Conservation (phyloP, 2,113 vertebrate genomes). For the Phrynocephalus versicolor region DNA sequence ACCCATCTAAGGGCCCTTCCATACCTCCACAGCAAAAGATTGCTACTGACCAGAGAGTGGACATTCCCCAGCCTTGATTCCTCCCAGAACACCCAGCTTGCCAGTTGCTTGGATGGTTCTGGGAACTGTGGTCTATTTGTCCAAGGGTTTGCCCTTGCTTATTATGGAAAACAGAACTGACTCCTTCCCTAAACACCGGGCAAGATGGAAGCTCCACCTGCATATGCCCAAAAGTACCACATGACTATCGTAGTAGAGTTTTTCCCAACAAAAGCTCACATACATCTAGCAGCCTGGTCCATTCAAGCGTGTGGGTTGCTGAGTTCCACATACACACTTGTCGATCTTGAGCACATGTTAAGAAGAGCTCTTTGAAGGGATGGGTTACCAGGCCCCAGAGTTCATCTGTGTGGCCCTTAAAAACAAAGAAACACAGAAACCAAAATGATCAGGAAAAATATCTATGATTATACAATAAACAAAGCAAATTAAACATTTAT, state of each 20-base stretch:
- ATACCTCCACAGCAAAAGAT: not conserved
- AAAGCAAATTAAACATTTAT: not conserved
- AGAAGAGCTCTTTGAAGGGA: conserved; percentile 90
- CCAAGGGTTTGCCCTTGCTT: not conserved
- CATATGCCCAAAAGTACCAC: not conserved
- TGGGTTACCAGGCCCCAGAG: conserved; percentile 96
- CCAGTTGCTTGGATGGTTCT: no score
- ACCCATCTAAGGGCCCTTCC: not conserved
- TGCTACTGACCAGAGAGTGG: no score
- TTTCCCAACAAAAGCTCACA: conserved; percentile 48
- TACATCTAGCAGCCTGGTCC: conserved; percentile 92
- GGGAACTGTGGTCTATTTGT: no score
- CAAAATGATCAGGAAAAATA: conserved; percentile 1
- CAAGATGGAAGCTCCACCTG: not conserved
- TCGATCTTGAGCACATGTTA: conserved; percentile 95
- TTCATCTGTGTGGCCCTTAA: conserved; percentile 96
- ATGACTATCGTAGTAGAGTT: conserved; percentile 6
- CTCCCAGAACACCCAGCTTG: no score
- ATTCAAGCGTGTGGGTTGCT: conserved; percentile 88
- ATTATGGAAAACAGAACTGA: not conserved
- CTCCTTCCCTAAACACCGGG: not conserved
- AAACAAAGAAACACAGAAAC: not conserved
- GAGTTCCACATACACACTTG: conserved; percentile 96
- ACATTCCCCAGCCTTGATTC: no score
- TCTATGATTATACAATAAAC: not conserved